phyloP scores from a whole-genome alignment of 2,888 invertebrate species.

The Sinohyriopsis cumingii region DNA sequence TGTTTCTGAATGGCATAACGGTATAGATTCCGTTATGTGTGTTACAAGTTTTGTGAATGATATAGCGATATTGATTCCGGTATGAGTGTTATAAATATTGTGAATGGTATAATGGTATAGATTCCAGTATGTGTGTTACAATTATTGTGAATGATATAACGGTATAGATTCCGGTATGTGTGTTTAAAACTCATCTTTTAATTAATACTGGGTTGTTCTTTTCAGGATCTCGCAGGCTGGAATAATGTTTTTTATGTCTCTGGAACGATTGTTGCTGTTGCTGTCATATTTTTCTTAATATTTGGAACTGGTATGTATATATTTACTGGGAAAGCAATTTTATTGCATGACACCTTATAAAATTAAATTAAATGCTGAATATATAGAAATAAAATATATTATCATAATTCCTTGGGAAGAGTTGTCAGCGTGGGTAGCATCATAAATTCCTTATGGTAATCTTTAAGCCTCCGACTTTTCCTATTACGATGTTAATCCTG shows the following conservation, averaged over 20 bases:
- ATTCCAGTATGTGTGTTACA: not conserved
- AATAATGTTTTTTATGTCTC: conserved; percentile 48
- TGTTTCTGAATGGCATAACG: too few relatives aligned
- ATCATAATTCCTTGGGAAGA: not conserved
- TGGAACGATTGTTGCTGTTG: conserved; percentile 31
- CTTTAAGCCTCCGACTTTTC: not conserved
- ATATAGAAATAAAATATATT: too few relatives aligned
- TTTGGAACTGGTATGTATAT: conserved; percentile 48
- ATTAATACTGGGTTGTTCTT: conserved; percentile 6
- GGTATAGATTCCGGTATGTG: not conserved
- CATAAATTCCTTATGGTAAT: not conserved
- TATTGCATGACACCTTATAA: not conserved
- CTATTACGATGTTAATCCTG: not conserved
- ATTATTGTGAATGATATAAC: not conserved
- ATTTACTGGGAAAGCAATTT: too few relatives aligned
- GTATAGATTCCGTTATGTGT: too few relatives aligned
- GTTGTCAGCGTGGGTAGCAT: not conserved
- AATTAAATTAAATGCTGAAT: too few relatives aligned
- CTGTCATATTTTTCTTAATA: conserved; percentile 36
- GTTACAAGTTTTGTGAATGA: too few relatives aligned
- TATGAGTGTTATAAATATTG: too few relatives aligned
- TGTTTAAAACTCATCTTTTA: not conserved
- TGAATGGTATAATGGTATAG: too few relatives aligned
- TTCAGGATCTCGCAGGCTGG: conserved; percentile 46
- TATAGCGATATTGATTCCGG: too few relatives aligned